These are phyloP conservation scores for Masnerella sp. DNA, from an alignment of 2,888 invertebrate species.

Conservation along the genomic window DNA sequence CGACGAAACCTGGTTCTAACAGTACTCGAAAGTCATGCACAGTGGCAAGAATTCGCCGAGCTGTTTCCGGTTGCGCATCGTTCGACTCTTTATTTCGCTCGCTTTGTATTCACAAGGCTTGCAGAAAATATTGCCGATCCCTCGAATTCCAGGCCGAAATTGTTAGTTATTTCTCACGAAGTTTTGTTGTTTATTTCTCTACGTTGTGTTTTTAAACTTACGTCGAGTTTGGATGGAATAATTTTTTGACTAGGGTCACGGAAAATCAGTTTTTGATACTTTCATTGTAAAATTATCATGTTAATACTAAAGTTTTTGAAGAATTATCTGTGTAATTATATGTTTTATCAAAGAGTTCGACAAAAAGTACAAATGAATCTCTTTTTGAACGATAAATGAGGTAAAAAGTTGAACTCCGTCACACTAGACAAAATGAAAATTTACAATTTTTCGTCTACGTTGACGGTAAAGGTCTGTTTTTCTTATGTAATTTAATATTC, in stretches of 20 bases:
- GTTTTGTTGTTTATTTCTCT: slow-evolving; percentile 18
- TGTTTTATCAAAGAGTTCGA: too few relatives aligned
- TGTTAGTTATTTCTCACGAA: slow-evolving; percentile 18
- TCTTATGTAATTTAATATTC: background rate
- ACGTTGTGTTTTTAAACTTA: background rate
- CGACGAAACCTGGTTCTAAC: background rate
- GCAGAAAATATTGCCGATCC: slow-evolving; percentile 61
- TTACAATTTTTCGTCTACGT: background rate
- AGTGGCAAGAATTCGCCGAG: slow-evolving; percentile 57
- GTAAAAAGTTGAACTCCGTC: too few relatives aligned
- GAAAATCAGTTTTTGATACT: too few relatives aligned
- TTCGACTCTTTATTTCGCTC: slow-evolving; percentile 51
- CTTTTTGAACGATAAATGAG: too few relatives aligned
- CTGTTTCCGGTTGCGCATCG: slow-evolving; percentile 61
- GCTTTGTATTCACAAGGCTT: slow-evolving; percentile 44
- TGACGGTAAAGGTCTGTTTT: background rate
- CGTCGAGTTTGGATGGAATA: too few relatives aligned
- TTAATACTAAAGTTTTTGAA: too few relatives aligned
- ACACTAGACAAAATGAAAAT: too few relatives aligned
- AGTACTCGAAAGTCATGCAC: slow-evolving; percentile 9
- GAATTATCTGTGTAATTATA: too few relatives aligned
- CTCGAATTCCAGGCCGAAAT: slow-evolving; percentile 52
- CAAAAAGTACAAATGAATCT: too few relatives aligned
- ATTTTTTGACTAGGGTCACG: too few relatives aligned
- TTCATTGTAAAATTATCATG: too few relatives aligned